Percentiles rank a stretch among this genome's conserved stretches.
These are phyloP conservation scores for Patiria miniata DNA, from an alignment of 35 echinoderm and acorn worm genomes.

Conservation along the genomic window DNA sequence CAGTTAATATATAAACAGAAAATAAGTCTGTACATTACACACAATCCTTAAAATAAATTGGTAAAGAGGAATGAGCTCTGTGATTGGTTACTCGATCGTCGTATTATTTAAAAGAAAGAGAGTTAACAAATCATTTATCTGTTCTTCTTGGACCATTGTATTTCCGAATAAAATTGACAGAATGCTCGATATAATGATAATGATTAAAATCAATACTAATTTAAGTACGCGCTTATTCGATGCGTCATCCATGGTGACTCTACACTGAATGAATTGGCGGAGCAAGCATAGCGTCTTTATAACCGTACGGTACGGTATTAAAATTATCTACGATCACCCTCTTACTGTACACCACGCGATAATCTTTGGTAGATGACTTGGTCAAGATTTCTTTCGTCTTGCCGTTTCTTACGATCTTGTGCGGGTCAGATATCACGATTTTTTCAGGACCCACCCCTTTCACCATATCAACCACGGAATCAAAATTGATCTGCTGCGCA, in stretches of 20 bases:
- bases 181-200: not conserved
- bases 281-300: not conserved
- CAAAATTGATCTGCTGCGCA: constrained; percentile 39
- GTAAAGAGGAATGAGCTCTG: not conserved
- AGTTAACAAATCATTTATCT: not conserved
- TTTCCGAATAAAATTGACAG: too few relatives aligned
- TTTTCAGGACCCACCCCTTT: constrained; percentile 36
- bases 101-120: constrained; percentile 24
- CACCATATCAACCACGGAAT: constrained; percentile 59
- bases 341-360: constrained; percentile 77
- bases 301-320: constrained; percentile 73
- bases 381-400: constrained; percentile 49
- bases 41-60: too few relatives aligned
- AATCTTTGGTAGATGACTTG: constrained; percentile 55
- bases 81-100: not conserved
- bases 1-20: too few relatives aligned
- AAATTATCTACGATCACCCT: constrained; percentile 45
- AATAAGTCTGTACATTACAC: too few relatives aligned
- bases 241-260: not conserved
- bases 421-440: constrained; percentile 29
- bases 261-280: not conserved
- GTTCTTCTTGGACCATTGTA: not conserved
- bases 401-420: constrained; percentile 53
- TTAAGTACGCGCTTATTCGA: not conserved
- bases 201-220: not conserved